These are phyloP conservation scores for Ibycter americanus DNA, from an alignment of 2,797 vertebrate genomes.

Conservation along the genomic window DNA sequence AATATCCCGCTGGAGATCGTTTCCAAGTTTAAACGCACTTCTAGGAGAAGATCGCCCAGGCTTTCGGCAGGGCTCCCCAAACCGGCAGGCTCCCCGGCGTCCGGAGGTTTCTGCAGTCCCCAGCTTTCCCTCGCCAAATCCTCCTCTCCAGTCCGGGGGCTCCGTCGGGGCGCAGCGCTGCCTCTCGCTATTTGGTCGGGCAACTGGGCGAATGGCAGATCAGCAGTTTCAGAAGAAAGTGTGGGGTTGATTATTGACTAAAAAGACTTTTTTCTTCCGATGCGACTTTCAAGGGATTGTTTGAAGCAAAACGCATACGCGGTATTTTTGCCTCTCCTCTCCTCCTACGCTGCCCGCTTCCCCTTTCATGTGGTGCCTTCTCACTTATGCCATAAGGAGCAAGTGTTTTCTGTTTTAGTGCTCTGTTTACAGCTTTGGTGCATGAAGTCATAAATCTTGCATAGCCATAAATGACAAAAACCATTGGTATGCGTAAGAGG, in stretches of 20 bases:
- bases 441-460: constrained; percentile 90
- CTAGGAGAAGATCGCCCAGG: neutral
- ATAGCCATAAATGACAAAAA: constrained; percentile 88
- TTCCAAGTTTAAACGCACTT: neutral
- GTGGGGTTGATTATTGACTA: constrained; percentile 94
- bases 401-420: constrained; percentile 85
- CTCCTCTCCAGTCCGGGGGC: neutral
- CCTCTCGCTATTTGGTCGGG: constrained; percentile 42
- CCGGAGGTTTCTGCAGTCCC: neutral
- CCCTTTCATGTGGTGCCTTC: constrained; percentile 80
- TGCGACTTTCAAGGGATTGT: constrained; percentile 72
- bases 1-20: neutral
- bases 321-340: constrained; percentile 85
- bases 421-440: constrained; percentile 89
- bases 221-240: constrained; percentile 90
- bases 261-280: constrained; percentile 75
- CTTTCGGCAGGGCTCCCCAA: neutral
- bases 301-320: constrained; percentile 84
- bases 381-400: constrained; percentile 82
- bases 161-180: constrained; percentile 70
- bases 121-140: neutral
- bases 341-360: constrained; percentile 87
- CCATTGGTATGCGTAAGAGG: constrained; percentile 89
- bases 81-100: neutral
- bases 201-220: constrained; percentile 76